These are phyloP conservation scores for Tipula confusa DNA, from an alignment of 2,888 invertebrate genomes.

Conservation along the genomic window DNA sequence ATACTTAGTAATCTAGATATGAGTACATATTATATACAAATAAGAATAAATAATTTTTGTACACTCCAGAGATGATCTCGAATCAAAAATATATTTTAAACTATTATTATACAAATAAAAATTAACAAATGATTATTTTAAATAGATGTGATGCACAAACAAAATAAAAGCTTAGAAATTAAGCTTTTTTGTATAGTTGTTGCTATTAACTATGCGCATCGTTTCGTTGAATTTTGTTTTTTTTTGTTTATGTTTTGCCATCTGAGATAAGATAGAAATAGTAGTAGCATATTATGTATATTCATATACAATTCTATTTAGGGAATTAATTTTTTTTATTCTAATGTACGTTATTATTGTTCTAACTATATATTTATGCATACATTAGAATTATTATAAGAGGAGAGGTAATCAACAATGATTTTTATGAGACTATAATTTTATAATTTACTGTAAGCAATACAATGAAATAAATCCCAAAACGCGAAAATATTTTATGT, in stretches of 20 bases:
- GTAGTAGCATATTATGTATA: neutral
- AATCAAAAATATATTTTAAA: neutral
- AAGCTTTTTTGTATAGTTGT: neutral
- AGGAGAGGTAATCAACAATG: neutral
- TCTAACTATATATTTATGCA: neutral
- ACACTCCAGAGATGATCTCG: neutral
- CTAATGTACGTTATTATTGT: neutral
- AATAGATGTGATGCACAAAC: neutral
- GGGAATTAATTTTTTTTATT: conserved; percentile 12
- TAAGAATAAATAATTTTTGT: neutral
- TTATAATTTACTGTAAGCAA: neutral
- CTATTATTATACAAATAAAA: neutral
- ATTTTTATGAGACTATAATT: neutral
- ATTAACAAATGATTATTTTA: conserved; percentile 13
- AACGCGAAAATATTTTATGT: neutral
- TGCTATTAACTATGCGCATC: neutral
- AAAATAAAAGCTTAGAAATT: neutral
- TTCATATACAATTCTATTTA: neutral
- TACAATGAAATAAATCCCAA: neutral
- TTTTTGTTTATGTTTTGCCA: neutral
- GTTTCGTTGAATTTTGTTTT: too few relatives aligned
- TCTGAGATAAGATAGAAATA: neutral
- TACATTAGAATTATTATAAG: neutral
- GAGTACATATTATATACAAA: neutral
- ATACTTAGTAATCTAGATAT: too few relatives aligned